Percentiles rank a stretch among this genome's conserved stretches.
These are phyloP conservation scores for Bos indicus DNA, from an alignment of 2,113 vertebrate species.

Conservation along the genomic window DNA sequence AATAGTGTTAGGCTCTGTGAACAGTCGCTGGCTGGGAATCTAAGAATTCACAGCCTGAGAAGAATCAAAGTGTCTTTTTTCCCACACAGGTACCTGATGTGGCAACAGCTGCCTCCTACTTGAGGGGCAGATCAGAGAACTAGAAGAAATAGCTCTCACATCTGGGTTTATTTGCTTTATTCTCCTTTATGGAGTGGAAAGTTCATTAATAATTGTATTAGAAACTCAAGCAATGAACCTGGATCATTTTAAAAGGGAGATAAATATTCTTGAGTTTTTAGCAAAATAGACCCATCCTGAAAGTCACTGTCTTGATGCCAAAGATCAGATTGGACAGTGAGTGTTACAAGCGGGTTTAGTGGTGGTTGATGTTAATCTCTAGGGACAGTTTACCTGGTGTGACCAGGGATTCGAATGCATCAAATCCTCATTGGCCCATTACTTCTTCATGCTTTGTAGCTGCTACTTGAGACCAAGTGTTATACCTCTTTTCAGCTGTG, in stretches of 20 bases:
- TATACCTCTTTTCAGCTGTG: background rate
- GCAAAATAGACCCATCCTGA: background rate
- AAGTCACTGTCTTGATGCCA: background rate
- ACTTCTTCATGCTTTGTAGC: background rate
- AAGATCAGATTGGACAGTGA: background rate
- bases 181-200: background rate
- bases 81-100: background rate
- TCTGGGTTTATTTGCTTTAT: background rate
- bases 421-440: background rate
- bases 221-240: background rate
- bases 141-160: background rate
- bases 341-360: background rate
- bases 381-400: background rate
- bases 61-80: background rate
- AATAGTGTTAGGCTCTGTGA: background rate
- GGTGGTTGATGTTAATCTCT: background rate
- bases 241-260: background rate
- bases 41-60: background rate
- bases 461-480: background rate
- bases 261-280: background rate
- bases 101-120: background rate
- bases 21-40: background rate
- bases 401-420: background rate
- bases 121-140: background rate
- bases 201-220: background rate